Base-by-base conservation (phyloP, 2,797 vertebrate species). In the Remorina albescens region DNA sequence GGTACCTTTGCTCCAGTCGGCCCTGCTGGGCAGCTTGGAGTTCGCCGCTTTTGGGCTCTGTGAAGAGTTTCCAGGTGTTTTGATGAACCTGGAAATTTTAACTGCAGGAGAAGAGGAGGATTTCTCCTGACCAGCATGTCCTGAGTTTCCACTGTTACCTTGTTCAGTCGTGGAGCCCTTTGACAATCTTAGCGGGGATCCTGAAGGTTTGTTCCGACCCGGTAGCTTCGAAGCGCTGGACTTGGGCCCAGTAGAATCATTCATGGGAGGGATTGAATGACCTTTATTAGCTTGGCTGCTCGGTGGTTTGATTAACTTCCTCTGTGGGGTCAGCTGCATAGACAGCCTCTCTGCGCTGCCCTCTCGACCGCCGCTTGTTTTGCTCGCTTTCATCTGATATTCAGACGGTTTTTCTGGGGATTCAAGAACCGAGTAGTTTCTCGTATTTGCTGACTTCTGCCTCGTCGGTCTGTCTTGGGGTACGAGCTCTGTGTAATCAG, bases 141-240 rank as follows among this genome's bases (percentile, higher is more conserved):
- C 85, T 76, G 85, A 90, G 82, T 82, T 86, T 53, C 74, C 81
- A 71, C 68, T 73, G 36, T 72, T 65, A 19, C 57, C 62, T 15
- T 87, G 83, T 49, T 94, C 91, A 5, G 67, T 80, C 36, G 87
- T 82, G 0, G 41, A 77, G 55, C 85, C 67, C 47, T 84, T 95
- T n/a, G 83, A 90, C 34, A 82, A 23, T 89, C 95, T 96, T 70
- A 95, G 89, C 8, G 96, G 94, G 42, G 95, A 95, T 72, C 86
- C 89, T 9, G 75, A 80, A n/a, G 88, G 73, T 87, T 94, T 96
- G 74, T 92, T 87, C 76, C 92, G 92, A 76, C 94, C 92, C 1
- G 95, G 95, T 81, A 97, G 95, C 92, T 95, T 97, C 68, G 93
- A 95, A 66, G 91, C 57, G 70, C 77, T 81, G 59, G 91, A 85